Conservation (phyloP, 2,797 vertebrate genomes). For the Monodelphis domestica region DNA sequence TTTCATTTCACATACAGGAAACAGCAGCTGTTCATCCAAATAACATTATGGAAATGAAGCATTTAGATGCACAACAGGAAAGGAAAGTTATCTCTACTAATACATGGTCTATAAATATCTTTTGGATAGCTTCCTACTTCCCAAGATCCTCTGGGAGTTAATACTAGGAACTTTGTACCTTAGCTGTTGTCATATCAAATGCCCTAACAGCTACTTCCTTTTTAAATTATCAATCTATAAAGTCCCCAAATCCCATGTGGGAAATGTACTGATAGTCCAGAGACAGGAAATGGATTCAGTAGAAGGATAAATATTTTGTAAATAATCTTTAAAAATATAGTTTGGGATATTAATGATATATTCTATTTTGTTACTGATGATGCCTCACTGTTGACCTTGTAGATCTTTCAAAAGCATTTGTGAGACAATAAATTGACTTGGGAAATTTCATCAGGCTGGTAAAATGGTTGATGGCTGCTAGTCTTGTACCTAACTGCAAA, state of each 20-base stretch:
- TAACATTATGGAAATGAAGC: slow-evolving; percentile 40
- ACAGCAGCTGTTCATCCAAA: slow-evolving; percentile 45
- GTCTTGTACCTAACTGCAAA: neutral
- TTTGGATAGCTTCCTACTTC: slow-evolving; percentile 44
- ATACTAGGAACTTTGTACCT: slow-evolving; percentile 14
- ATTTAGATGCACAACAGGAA: slow-evolving; percentile 28
- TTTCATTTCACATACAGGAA: neutral
- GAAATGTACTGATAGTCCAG: slow-evolving; percentile 31
- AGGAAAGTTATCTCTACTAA: slow-evolving; percentile 42
- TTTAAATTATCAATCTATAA: slow-evolving; percentile 43
- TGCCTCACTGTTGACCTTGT: neutral
- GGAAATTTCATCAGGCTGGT: neutral
- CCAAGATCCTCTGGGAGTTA: slow-evolving; percentile 38
- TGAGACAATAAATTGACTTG: neutral
- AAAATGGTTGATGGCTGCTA: neutral
- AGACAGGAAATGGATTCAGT: slow-evolving; percentile 46
- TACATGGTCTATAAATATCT: slow-evolving; percentile 17
- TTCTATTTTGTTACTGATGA: neutral
- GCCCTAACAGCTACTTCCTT: slow-evolving; percentile 25
- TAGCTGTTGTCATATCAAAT: slow-evolving; percentile 43
- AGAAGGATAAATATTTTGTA: slow-evolving; percentile 28
- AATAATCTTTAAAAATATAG: slow-evolving; percentile 20
- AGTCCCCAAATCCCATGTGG: neutral
- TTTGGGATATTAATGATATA: neutral
- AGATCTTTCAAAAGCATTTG: neutral